Base-by-base conservation (phyloP, 2,888 invertebrate species). In the Tenthredo notha region DNA sequence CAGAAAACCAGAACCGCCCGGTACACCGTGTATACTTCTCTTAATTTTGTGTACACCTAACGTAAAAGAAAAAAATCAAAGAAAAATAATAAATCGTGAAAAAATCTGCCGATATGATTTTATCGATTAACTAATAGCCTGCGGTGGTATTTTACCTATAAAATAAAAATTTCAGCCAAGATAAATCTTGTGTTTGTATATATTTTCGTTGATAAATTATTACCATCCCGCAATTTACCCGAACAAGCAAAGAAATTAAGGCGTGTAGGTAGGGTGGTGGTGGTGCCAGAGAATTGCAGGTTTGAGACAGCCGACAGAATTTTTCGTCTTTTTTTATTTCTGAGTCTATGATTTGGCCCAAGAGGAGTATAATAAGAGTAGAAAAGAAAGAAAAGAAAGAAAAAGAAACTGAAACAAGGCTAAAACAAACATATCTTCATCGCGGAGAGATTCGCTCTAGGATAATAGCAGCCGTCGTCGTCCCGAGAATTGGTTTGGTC, bases 401-500 rank as follows among this genome's bases (percentile, higher is more conserved):
- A 75, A 84, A 87, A 87, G 87, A 86, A 86, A 84, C 87, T 85
- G 86, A 86, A 86, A 47, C 43, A 83, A 84, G 82, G 85, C 84
- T 85, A 84, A 85, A 86, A 70, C 84, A 84, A 84, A 85, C 37
- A 70, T 70, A 37, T 77, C 50, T 77, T 18, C 54, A 18, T 54
- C 77, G 77, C 18, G n/a, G n/a, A 15, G 25, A 77, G 15, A 50
- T 77, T 33, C 6, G 77, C 54, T 77, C 77, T 18, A 29, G 18
- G 50, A 77, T 77, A 77, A 77, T 50, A 5, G 77, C 50, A 82
- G 50, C 75, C 65, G 58, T n/a, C 65, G 58, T n/a, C 84, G 84
- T 87, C 87, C 87, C 87, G 84, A 87, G 88, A 88, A 89, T 87
- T 87, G 61, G 58, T 10, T 40, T 50, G 37, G 61, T 78, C 78